Evolutionary conservation across 2,113 vertebrate species (phyloP).

Genomic region (Oryzias woworae): DNA sequence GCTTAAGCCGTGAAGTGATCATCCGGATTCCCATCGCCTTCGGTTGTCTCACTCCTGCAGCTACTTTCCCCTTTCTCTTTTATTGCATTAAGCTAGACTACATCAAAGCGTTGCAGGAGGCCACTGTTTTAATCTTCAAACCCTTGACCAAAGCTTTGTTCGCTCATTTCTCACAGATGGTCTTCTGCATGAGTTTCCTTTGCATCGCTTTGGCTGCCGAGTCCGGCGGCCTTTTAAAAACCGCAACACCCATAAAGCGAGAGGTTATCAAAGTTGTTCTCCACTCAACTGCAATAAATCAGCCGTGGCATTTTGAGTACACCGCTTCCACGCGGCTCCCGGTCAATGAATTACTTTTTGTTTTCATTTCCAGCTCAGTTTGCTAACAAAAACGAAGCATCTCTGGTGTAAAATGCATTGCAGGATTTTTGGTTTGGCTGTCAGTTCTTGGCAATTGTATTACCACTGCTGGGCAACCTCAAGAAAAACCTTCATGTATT

Average conservation of each 20-base stretch:
- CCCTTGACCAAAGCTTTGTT: conserved; percentile 46
- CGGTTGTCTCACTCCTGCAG: conserved; percentile 16
- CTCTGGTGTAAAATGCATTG: conserved; percentile 17
- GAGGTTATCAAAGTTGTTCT: conserved; percentile 69
- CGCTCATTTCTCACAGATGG: conserved; percentile 62
- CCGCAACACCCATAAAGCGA: conserved; percentile 60
- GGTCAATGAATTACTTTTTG: conserved; percentile 49
- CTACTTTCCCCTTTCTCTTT: conserved; percentile 41
- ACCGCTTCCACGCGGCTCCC: conserved; percentile 40
- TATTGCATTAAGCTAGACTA: conserved; percentile 50
- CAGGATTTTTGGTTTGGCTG: conserved; percentile 8
- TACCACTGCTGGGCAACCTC: conserved; percentile 18
- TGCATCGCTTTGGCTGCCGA: conserved; percentile 53
- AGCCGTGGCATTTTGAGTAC: conserved; percentile 64
- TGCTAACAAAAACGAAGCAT: conserved; percentile 20
- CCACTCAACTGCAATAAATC: conserved; percentile 63
- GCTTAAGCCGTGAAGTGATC: not conserved
- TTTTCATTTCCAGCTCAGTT: conserved; percentile 38
- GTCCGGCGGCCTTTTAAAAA: conserved; percentile 57
- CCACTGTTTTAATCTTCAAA: conserved; percentile 59
- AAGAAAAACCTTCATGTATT: conserved; percentile 25
- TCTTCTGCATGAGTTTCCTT: conserved; percentile 68
- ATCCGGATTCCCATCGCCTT: conserved; percentile 35
- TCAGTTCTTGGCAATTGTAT: conserved; percentile 14
- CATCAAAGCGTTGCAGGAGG: conserved; percentile 61